These are phyloP conservation scores for Drosophila monieri DNA, from an alignment of 2,888 invertebrate species.

Conservation along the genomic window DNA sequence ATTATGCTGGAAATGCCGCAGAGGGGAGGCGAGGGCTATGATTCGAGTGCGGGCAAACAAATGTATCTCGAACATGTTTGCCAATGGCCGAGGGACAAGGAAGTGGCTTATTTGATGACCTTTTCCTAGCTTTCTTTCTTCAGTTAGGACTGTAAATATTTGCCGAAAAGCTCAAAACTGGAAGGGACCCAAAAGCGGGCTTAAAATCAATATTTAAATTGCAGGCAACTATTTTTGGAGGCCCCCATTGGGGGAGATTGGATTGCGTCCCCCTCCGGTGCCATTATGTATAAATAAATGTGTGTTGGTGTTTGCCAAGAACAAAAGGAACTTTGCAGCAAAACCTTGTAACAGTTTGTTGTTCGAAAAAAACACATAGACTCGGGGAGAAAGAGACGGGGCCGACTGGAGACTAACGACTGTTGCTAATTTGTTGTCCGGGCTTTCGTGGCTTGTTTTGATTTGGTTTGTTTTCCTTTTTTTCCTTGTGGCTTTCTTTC, in stretches of 20 bases:
- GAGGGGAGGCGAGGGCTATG: conserved; percentile 11
- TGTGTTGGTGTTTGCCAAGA: conserved; percentile 33
- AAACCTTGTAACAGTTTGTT: conserved; percentile 71
- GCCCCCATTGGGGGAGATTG: conserved; percentile 14
- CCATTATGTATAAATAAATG: conserved; percentile 40
- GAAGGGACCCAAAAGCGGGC: conserved; percentile 27
- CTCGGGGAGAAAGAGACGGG: conserved; percentile 4
- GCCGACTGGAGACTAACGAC: conserved; percentile 28
- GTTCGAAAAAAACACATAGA: conserved; percentile 20
- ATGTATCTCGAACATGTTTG: conserved; percentile 46
- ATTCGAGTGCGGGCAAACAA: conserved; percentile 38
- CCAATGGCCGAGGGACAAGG: conserved; percentile 42
- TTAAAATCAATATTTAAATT: conserved; percentile 74
- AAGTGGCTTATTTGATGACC: conserved; percentile 31
- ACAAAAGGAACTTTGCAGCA: conserved; percentile 59
- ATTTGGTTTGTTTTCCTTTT: conserved; percentile 45
- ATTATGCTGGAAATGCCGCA: conserved; percentile 60
- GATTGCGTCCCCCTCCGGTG: conserved; percentile 3
- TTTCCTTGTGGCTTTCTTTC: conserved; percentile 9
- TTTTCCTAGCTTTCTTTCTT: conserved; percentile 22
- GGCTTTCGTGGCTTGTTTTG: conserved; percentile 27
- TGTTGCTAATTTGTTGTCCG: conserved; percentile 74
- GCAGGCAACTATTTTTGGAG: conserved; percentile 53
- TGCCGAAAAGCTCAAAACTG: conserved; percentile 34
- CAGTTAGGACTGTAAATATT: conserved; percentile 52